Conservation (phyloP, 1,140 invertebrate genomes). For the Drosophila arawakana region DNA sequence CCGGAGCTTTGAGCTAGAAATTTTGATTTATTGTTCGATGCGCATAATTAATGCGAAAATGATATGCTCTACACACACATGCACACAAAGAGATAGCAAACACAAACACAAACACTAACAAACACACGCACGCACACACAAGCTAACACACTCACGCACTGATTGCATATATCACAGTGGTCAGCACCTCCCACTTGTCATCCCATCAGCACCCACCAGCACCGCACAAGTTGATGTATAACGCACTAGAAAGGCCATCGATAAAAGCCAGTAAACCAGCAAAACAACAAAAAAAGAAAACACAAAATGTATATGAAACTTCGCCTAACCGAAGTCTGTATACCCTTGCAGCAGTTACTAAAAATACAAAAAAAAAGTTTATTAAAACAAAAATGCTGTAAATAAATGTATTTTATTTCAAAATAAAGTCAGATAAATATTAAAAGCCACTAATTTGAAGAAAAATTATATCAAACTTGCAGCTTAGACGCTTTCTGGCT, state of each 20-base stretch:
- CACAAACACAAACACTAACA: constrained; percentile 32
- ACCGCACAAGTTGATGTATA: constrained; percentile 20
- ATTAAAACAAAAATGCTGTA: no score
- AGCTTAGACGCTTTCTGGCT: no score
- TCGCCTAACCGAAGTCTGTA: constrained; percentile 3
- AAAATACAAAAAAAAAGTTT: no score
- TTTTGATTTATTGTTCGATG: constrained; percentile 77
- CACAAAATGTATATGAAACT: not conserved
- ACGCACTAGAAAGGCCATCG: constrained; percentile 15
- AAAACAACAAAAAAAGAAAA: not conserved
- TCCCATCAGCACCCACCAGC: not conserved
- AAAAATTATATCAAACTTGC: no score
- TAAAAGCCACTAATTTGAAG: no score
- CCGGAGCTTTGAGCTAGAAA: constrained; percentile 37
- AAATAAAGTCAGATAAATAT: no score
- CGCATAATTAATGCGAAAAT: constrained; percentile 82
- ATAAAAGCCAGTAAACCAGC: constrained; percentile 7
- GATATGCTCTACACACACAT: constrained; percentile 46
- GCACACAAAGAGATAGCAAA: constrained; percentile 17
- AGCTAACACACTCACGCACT: not conserved
- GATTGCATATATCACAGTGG: constrained; percentile 8
- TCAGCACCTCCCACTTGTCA: not conserved
- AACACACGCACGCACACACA: constrained; percentile 18
- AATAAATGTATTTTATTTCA: no score
- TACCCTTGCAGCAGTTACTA: not conserved